These are phyloP conservation scores for Selenia dentaria DNA, from an alignment of 2,888 invertebrate genomes.

Conservation along the genomic window DNA sequence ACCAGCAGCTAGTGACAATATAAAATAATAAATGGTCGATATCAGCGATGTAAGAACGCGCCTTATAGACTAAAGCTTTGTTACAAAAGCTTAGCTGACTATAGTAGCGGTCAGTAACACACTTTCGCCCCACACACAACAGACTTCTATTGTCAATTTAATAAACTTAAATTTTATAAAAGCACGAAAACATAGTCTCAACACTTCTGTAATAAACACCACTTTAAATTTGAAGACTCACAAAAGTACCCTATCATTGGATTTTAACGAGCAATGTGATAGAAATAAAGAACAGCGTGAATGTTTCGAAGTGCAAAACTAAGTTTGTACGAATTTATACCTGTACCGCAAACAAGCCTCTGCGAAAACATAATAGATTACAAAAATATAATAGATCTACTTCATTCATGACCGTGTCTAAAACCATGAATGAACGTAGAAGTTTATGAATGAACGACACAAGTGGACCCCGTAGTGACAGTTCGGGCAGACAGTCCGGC, in stretches of 20 bases:
- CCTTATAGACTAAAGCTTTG: too few species aligned
- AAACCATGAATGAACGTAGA: constrained; percentile 64
- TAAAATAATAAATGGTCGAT: too few species aligned
- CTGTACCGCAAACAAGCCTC: constrained; percentile 50
- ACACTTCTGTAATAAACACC: constrained; percentile 17
- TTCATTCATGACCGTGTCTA: constrained; percentile 64
- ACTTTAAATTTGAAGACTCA: constrained; percentile 1
- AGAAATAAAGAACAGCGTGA: not conserved
- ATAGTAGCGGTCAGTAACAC: constrained; percentile 20
- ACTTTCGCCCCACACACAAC: constrained; percentile 27
- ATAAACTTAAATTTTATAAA: constrained; percentile 51
- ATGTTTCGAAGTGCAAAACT: not conserved
- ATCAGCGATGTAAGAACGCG: too few species aligned
- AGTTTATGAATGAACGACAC: constrained; percentile 56
- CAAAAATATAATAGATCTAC: constrained; percentile 48
- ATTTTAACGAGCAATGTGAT: not conserved
- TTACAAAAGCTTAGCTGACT: too few species aligned
- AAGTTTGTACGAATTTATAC: constrained; percentile 39
- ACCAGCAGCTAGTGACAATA: too few species aligned
- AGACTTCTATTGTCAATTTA: constrained; percentile 38
- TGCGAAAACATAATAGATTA: constrained; percentile 38
- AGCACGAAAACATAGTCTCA: constrained; percentile 39
- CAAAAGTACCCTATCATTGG: not conserved
- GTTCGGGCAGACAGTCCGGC: constrained; percentile 57
- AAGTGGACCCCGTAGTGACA: constrained; percentile 60